These are phyloP conservation scores for Pantelozetes paolii DNA, from an alignment of 2,888 invertebrate species.

Conservation along the genomic window DNA sequence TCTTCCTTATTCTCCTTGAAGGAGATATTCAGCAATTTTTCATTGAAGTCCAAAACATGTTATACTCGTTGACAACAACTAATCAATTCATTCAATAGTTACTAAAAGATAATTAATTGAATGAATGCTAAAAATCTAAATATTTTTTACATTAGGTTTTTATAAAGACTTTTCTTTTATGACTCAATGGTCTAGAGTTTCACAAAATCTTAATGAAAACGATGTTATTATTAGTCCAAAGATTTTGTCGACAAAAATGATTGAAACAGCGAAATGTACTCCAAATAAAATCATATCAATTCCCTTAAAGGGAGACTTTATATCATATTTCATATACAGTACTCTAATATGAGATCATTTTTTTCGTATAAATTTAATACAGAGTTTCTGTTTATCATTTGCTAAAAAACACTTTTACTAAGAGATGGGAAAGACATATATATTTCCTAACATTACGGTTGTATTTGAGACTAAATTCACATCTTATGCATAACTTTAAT, in stretches of 20 bases:
- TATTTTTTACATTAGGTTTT: background rate
- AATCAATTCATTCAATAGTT: background rate
- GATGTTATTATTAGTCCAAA: background rate
- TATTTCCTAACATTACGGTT: background rate
- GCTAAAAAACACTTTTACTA: constrained; percentile 4
- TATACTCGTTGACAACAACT: background rate
- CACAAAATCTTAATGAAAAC: background rate
- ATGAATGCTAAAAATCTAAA: background rate
- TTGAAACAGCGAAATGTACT: constrained; percentile 26
- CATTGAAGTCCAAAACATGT: background rate
- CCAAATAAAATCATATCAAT: constrained; percentile 12
- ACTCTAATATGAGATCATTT: constrained; percentile 8
- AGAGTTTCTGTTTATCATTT: constrained; percentile 23
- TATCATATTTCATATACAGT: constrained; percentile 11
- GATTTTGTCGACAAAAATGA: constrained; percentile 15
- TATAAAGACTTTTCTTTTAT: too few relatives aligned
- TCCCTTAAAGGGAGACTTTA: background rate
- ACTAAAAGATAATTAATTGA: background rate
- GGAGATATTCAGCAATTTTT: background rate
- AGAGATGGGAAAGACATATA: background rate
- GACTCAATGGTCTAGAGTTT: background rate
- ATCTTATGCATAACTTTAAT: constrained; percentile 2
- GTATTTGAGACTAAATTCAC: constrained; percentile 14
- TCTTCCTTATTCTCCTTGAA: background rate
- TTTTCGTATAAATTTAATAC: background rate